A percentile compares a stretch with the other conserved stretches of the same genome.
These are phyloP conservation scores for Sarcophaga bullata DNA, from an alignment of 1,140 invertebrate genomes.

Conservation along the genomic window DNA sequence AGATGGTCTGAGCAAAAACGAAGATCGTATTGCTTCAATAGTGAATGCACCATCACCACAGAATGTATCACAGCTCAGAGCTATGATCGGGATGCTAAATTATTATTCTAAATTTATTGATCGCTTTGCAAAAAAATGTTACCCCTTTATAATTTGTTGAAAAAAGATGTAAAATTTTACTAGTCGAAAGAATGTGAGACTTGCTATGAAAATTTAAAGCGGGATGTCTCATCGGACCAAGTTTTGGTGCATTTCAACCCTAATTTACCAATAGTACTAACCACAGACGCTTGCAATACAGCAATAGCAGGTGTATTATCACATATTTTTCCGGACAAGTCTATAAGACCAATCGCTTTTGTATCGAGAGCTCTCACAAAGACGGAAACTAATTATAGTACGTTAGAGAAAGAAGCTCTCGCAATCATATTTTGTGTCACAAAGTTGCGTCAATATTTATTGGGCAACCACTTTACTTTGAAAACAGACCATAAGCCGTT, in stretches of 20 bases:
- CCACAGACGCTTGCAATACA: conserved; percentile 44
- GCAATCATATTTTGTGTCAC: conserved; percentile 42
- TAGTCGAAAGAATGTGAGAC: conserved; percentile 50
- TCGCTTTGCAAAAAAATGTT: conserved; percentile 23
- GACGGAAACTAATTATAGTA: conserved; percentile 48
- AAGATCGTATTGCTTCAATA: conserved; percentile 49
- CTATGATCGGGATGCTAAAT: not conserved
- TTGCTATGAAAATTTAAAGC: conserved; percentile 51
- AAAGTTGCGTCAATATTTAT: conserved; percentile 26
- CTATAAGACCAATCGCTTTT: conserved; percentile 42
- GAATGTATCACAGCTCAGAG: too few species aligned
- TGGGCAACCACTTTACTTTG: conserved; percentile 47
- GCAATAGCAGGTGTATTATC: conserved; percentile 45
- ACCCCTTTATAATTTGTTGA: conserved; percentile 49
- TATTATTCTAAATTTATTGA: conserved; percentile 33
- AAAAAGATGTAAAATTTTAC: conserved; percentile 49
- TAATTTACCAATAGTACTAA: conserved; percentile 43
- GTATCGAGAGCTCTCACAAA: conserved; percentile 44
- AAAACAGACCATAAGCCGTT: conserved; percentile 67
- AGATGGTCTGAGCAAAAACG: conserved; percentile 49
- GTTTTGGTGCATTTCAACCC: conserved; percentile 43
- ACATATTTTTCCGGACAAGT: conserved; percentile 25
- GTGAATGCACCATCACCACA: conserved; percentile 46
- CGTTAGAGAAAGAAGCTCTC: conserved; percentile 50
- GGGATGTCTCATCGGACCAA: conserved; percentile 40